Base-by-base conservation (phyloP, 2,888 invertebrate genomes). In the Antheraea assamensis region DNA sequence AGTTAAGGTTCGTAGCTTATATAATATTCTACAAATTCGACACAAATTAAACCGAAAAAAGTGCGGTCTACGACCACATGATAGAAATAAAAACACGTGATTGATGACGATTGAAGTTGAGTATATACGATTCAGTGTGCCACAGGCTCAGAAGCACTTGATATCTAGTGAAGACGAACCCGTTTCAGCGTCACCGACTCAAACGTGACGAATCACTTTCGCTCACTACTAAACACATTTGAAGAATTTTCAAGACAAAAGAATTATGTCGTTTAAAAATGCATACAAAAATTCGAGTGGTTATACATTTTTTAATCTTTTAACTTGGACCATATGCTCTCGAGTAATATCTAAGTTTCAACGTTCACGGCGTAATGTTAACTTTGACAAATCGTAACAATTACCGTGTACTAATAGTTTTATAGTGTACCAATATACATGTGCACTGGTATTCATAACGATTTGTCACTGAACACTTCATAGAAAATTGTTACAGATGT, bases 301-400 rank as follows among this genome's bases (percentile, higher is more conserved):
- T 30, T 24, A 5, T 42, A 42, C 1, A 21, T 66, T 49, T 72
- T 21, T 15, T 19, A 21, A 10, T 71, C 58, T 35, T 30, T 27
- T 24, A 52, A 19, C 76, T 84, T 82, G 74, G 3, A 74, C 81
- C 84, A 82, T 66, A 64, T 64, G 10, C 72, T 75, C 75, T 76
- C 75, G 76, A 82, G 82, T 83, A 82, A 82, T 80, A 83, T 85
- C 80, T 85, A 82, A 81, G 82, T 84, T 83, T 81, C 80, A 80
- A 78, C 83, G 83, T 87, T 84, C 81, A 88, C 87, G 85, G 83
- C 82, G 81, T 88, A 85, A 87, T 87, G 85, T 83, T 77, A 78
- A 77, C 82, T 89, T 90, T 90, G 92, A 91, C 90, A 89, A 89
- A 90, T 88, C 85, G 83, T 84, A 83, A 83, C 85, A 83, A 85